Evolutionary conservation across 2,888 invertebrate species (phyloP), one percentile per base, ranked within the genome.

Genomic region (Zygothrica quintamaculata): DNA sequence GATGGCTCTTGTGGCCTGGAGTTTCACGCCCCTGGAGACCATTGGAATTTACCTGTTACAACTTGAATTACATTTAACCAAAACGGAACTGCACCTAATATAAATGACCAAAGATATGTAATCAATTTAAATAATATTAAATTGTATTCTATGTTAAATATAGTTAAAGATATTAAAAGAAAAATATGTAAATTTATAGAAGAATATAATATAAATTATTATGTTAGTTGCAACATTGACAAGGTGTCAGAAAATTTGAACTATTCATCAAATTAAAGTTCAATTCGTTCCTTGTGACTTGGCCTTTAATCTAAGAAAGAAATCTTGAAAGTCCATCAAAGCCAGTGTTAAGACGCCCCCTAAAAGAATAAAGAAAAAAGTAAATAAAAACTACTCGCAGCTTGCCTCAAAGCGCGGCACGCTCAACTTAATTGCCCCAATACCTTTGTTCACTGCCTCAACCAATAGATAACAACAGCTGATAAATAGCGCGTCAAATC

Each of bases 401-500:
- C 43, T 43, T 60, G 67, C 29, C 72, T 62, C 73, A 66, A 71
- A 73, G 73, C 62, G 52, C 16, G 37, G 67, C 80, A 79, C 66
- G 67, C 42, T 69, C 66, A 74, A 70, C 77, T 71, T 80, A 80
- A 86, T 84, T 84, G 87, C 81, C 77, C 51, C 42, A 58, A 47
- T 53, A 51, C 56, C 58, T 60, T 62, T 58, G 46, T 62, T 33
- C 39, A 26, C 12, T 55, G 13, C 40, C 39, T 33, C 15, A 2
- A 56, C 65, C 65, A 47, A 79, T 86, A 84, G 84, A 80, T 80
- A 80, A 87, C 85, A 81, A 87, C 82, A 67, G 59, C 82, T 78
- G 81, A 82, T 82, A 82, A 82, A 82, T 82, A 68, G 85, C 87
- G 71, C 65, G 60, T 71, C 87, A 50, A 82, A 84, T 87, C 87